A percentile compares a stretch with the other conserved stretches of the same genome.
phyloP scores from a whole-genome alignment of 1,140 invertebrate species.

The Euwallacea similis region DNA sequence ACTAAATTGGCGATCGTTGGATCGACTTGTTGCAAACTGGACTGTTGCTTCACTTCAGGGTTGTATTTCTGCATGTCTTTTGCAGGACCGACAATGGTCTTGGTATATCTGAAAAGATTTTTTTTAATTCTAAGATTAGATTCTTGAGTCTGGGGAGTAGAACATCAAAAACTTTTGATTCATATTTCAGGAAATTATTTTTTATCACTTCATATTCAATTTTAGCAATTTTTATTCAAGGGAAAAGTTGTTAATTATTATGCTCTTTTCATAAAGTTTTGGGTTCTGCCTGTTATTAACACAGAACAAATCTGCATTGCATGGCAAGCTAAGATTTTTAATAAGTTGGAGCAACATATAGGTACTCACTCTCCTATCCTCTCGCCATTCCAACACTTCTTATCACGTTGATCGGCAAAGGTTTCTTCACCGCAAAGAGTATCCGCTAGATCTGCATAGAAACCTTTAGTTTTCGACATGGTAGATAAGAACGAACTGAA shows the following conservation, averaged over 20 bases:
- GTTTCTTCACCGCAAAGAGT: conserved; percentile 65
- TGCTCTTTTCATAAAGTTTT: no score
- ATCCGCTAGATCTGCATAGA: conserved; percentile 70
- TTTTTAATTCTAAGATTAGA: no score
- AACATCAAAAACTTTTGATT: no score
- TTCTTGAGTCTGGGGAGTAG: no score
- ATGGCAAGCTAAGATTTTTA: no score
- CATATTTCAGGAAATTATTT: no score
- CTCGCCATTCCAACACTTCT: conserved; percentile 76
- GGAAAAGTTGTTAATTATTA: no score
- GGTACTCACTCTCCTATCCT: conserved; percentile 73
- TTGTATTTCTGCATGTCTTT: conserved; percentile 67
- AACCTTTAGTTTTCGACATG: conserved; percentile 67
- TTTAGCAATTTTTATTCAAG: no score
- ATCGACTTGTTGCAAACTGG: conserved; percentile 56
- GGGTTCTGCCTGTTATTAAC: no score
- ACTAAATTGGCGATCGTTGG: conserved; percentile 61
- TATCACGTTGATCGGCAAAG: conserved; percentile 61
- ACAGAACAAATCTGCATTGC: no score
- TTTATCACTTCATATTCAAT: no score
- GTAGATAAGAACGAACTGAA: conserved; percentile 68
- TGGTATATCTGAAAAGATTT: conserved; percentile 61
- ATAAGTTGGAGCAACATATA: no score
- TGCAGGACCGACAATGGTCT: conserved; percentile 64
- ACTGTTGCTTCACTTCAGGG: conserved; percentile 62